Evolutionary conservation across 2,113 vertebrate species (phyloP), one percentile per base, ranked within the genome.

Genomic region (Phylloscopus trochiloides): DNA sequence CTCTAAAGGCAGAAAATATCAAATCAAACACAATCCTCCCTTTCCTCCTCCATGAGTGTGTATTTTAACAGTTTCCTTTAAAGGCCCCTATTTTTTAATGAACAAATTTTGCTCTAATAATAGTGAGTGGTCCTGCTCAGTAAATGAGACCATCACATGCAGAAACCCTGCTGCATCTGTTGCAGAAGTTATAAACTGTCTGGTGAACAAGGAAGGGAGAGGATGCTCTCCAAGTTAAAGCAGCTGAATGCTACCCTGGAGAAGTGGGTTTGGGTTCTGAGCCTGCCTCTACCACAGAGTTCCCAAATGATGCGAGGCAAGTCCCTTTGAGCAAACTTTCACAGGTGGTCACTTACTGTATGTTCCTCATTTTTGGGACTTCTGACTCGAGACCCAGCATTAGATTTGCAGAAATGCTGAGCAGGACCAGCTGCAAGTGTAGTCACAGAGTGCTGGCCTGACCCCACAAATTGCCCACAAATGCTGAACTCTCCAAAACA

Each of bases 261-360:
- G 96, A 97, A 97, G 95, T 97, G 93, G 96, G 88, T 96, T 96
- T 96, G 86, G 79, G 79, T 95, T 97, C 85, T 96, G 79, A 90
- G 90, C 79, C 75, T 88, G 90, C 43, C 61, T 86, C 48, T 72
- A 95, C 96, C 96, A 96, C 96, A 81, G 92, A 96, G 94, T 95
- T 97, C 96, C 92, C 86, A 92, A 86, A 92, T 28, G 75, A 96
- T 96, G 75, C 1, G 34, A 96, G 96, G 96, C 94, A 97, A 96
- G 96, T 97, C 96, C 96, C 96, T 94, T 16, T 14, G 61, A 96
- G 80, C 63, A 88, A 86, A 68, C 29, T 90, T 74, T 92, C 82
- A 78, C 96, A 97, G 96, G 96, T 96, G 96, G 90, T 95, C 90
- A 45, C 48, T 88, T 25, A 47, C 34, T 83, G 32, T 57, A 6